These are phyloP conservation scores for Amphiprion ocellaris DNA, from an alignment of 2,113 vertebrate species.

Conservation along the genomic window DNA sequence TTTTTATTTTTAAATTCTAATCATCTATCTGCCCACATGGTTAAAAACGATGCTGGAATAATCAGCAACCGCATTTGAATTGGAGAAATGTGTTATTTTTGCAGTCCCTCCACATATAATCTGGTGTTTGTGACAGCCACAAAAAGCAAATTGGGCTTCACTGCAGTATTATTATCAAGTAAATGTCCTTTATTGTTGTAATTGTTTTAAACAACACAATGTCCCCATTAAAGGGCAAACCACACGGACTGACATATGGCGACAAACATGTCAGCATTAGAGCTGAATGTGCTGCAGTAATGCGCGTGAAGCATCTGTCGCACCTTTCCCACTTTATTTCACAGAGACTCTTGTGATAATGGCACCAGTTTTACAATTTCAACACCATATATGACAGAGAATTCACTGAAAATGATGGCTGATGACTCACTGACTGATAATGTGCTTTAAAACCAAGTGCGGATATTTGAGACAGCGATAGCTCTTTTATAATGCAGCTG, in stretches of 20 bases:
- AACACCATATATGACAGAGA: background rate
- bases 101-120: too few relatives aligned
- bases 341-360: conserved; percentile 17
- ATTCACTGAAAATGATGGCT: conserved; percentile 11
- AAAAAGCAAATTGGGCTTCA: background rate
- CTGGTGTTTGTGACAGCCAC: too few relatives aligned
- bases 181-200: background rate
- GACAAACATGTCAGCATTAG: background rate
- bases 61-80: background rate
- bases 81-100: background rate
- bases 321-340: conserved; percentile 8
- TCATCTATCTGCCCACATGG: background rate
- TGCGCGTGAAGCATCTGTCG: conserved; percentile 32
- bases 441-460: conserved; percentile 20
- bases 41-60: background rate
- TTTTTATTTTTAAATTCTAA: conserved; percentile 1
- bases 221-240: conserved; percentile 2
- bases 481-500: conserved; percentile 25
- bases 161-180: background rate
- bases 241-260: background rate
- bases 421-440: conserved; percentile 33
- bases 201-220: background rate
- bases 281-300: conserved; percentile 5
- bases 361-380: background rate
- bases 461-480: conserved; percentile 31